phyloP scores from a whole-genome alignment of 2,888 invertebrate species.

The Pristionchus entomophagus region DNA sequence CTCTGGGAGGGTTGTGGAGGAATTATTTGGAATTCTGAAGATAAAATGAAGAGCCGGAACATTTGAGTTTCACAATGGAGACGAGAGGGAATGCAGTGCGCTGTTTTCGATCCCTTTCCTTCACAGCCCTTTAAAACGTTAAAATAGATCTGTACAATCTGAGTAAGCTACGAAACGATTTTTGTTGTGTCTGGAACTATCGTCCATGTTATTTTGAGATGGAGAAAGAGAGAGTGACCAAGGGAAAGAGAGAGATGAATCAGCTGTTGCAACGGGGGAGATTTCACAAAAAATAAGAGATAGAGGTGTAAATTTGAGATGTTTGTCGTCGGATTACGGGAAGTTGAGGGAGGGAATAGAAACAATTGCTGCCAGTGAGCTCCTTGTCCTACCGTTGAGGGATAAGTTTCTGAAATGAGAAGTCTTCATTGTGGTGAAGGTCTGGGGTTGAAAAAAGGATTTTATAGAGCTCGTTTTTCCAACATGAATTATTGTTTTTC shows the following conservation, averaged over 20 bases:
- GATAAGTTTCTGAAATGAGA: not conserved
- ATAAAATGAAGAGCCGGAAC: no score
- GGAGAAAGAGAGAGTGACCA: slow-evolving; percentile 11
- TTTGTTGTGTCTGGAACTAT: not conserved
- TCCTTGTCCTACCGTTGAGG: not conserved
- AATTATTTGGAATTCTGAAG: no score
- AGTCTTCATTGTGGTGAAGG: no score
- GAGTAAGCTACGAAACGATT: no score
- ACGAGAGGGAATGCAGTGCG: no score
- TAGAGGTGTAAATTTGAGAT: slow-evolving; percentile 8
- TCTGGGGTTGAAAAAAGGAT: no score
- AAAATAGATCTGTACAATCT: no score
- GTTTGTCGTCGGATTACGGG: slow-evolving; percentile 11
- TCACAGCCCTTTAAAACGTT: no score
- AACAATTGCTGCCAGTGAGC: not conserved
- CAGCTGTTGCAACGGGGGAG: not conserved
- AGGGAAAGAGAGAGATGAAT: not conserved
- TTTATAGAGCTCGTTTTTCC: no score
- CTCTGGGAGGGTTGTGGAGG: not conserved
- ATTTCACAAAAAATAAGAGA: not conserved
- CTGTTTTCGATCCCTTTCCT: no score
- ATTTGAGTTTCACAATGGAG: not conserved
- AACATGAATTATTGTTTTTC: no score
- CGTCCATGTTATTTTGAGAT: not conserved
- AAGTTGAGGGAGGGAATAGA: not conserved